A percentile compares a stretch with the other conserved stretches of the same genome.
phyloP scores from a whole-genome alignment of 2,113 vertebrate genomes.

The Sinocyclocheilus maitianheensis region DNA sequence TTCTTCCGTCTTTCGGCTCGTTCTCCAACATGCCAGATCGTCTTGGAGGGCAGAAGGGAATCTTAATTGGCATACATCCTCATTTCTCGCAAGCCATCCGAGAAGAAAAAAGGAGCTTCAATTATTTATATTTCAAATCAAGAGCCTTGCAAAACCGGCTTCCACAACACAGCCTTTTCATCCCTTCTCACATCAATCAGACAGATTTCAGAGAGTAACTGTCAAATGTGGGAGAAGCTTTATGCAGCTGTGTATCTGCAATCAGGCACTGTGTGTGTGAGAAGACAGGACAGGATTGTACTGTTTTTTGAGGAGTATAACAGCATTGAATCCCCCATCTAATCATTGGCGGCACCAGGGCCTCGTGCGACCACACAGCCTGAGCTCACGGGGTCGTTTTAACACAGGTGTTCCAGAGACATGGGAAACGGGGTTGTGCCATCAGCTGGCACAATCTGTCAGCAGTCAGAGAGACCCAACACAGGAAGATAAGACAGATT shows the following conservation, averaged over 20 bases:
- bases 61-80: constrained; percentile 74
- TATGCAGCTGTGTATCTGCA: constrained; percentile 42
- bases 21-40: constrained; percentile 60
- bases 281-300: neutral
- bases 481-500: neutral
- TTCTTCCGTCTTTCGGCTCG: constrained; percentile 46
- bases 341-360: neutral
- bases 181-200: constrained; percentile 56
- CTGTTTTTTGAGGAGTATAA: constrained; percentile 27
- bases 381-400: neutral
- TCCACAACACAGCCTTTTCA: constrained; percentile 65
- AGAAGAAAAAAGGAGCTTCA: constrained; percentile 66
- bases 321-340: neutral
- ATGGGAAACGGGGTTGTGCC: constrained; percentile 16
- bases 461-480: constrained; percentile 19
- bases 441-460: constrained; percentile 38
- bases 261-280: constrained; percentile 39
- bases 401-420: constrained; percentile 50
- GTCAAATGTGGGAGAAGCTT: constrained; percentile 58
- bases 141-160: constrained; percentile 58
- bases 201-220: constrained; percentile 62
- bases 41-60: constrained; percentile 69
- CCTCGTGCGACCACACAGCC: too few species aligned
- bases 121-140: constrained; percentile 74
- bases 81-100: constrained; percentile 63